Conservation (phyloP, 2,113 vertebrate genomes). For the Acinonyx jubatus region DNA sequence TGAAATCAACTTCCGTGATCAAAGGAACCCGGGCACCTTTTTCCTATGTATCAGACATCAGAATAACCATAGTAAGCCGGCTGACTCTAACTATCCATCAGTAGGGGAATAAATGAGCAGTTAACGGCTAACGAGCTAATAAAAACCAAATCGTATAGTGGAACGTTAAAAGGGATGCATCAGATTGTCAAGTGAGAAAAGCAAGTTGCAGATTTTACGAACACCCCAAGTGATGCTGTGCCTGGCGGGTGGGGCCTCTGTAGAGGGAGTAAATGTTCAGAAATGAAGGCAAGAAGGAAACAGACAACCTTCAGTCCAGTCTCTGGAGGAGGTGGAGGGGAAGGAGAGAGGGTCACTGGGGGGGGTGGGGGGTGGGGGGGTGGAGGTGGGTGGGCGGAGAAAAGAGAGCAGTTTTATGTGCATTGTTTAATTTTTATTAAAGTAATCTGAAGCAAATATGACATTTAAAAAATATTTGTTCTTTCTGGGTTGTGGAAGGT, state of each 20-base stretch:
- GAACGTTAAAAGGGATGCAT: background rate
- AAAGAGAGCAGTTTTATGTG: background rate
- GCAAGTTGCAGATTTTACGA: background rate
- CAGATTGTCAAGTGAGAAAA: background rate
- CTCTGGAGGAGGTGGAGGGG: background rate
- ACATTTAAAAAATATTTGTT: background rate
- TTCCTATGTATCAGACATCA: background rate
- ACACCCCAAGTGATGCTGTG: accelerated
- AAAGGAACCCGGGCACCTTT: background rate
- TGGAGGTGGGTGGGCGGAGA: accelerated
- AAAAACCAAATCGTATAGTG: background rate
- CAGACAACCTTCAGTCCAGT: accelerated
- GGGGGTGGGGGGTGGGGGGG: accelerated
- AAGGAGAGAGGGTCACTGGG: accelerated
- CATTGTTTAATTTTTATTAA: background rate
- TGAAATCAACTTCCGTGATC: background rate
- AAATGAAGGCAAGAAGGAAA: background rate
- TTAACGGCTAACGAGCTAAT: background rate
- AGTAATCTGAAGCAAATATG: background rate
- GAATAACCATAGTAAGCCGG: background rate
- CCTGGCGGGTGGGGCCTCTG: background rate
- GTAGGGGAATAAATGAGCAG: background rate
- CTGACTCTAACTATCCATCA: background rate
- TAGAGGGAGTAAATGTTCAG: accelerated
- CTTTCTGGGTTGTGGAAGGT: background rate